Evolutionary conservation across 2,113 vertebrate species (phyloP).

Genomic region (Alligator mississippiensis): DNA sequence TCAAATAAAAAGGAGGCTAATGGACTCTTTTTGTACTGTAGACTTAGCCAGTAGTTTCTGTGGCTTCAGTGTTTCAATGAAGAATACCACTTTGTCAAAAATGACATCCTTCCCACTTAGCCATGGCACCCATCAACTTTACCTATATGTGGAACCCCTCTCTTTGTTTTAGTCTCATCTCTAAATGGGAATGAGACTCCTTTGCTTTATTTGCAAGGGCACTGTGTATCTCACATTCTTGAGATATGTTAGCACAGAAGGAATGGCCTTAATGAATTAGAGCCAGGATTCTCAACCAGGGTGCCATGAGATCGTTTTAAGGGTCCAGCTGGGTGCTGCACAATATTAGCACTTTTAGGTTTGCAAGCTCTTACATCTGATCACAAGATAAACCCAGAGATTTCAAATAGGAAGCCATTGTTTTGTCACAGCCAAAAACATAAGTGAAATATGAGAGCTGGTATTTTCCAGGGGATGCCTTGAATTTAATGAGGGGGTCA

Average conservation of each 20-base stretch:
- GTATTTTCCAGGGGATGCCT: too few species aligned
- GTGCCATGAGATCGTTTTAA: not conserved
- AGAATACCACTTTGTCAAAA: slow-evolving; percentile 12
- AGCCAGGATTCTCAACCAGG: not conserved
- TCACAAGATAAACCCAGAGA: too few species aligned
- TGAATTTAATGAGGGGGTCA: too few species aligned
- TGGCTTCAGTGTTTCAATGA: not conserved
- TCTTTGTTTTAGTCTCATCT: not conserved
- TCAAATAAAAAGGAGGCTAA: not conserved
- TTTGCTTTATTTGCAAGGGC: too few species aligned
- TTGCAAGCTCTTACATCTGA: too few species aligned
- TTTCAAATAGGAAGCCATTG: too few species aligned
- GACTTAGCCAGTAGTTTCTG: not conserved
- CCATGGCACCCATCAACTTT: not conserved
- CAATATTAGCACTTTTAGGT: too few species aligned
- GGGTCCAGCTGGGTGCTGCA: too few species aligned
- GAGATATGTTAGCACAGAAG: not conserved
- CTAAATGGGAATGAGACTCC: not conserved
- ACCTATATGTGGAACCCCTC: not conserved
- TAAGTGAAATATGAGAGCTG: too few species aligned
- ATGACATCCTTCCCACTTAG: not conserved
- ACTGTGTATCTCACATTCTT: not conserved
- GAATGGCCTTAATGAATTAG: not conserved
- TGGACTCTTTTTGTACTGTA: not conserved
- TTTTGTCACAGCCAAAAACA: too few species aligned